Percentiles rank a stretch among this genome's conserved stretches.
phyloP scores from a whole-genome alignment of 2,888 invertebrate species.

The Odontocolon sp. region DNA sequence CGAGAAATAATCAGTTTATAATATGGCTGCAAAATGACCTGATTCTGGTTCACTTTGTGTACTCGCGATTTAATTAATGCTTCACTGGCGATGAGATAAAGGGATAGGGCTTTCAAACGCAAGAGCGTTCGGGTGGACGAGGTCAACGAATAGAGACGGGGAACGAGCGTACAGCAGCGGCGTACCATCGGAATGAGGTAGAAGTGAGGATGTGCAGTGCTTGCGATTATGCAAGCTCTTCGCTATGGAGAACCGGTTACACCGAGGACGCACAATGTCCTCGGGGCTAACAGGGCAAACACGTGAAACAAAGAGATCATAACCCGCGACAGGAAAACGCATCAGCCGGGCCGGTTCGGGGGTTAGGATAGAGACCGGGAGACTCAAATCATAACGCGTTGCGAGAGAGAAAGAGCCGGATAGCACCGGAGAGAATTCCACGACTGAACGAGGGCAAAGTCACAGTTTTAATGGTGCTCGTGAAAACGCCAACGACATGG shows the following conservation, averaged over 20 bases:
- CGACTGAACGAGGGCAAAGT: conserved; percentile 65
- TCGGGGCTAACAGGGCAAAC: conserved; percentile 61
- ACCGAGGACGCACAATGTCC: conserved; percentile 52
- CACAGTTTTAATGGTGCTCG: conserved; percentile 75
- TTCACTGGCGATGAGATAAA: conserved; percentile 53
- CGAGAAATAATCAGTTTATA: not conserved
- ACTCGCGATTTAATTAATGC: conserved; percentile 50
- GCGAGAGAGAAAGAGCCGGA: conserved; percentile 61
- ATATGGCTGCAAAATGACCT: not conserved
- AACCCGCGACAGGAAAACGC: conserved; percentile 69
- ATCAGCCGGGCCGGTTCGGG: conserved; percentile 64
- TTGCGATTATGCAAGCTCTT: conserved; percentile 65
- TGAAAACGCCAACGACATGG: conserved; percentile 69
- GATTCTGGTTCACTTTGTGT: conserved; percentile 32
- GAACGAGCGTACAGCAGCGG: conserved; percentile 14
- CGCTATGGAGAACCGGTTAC: conserved; percentile 57
- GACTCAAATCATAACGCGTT: conserved; percentile 71
- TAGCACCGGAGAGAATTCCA: conserved; percentile 30
- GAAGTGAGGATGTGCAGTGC: conserved; percentile 23
- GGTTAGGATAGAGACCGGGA: conserved; percentile 13
- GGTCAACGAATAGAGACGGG: conserved; percentile 34
- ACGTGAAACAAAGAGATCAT: conserved; percentile 72
- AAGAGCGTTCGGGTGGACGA: conserved; percentile 24
- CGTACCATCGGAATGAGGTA: conserved; percentile 30
- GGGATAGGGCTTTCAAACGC: conserved; percentile 41